Evolutionary conservation across 2,113 vertebrate species (phyloP), one percentile per base, ranked within the genome.

Genomic region (Toxostoma redivivum): DNA sequence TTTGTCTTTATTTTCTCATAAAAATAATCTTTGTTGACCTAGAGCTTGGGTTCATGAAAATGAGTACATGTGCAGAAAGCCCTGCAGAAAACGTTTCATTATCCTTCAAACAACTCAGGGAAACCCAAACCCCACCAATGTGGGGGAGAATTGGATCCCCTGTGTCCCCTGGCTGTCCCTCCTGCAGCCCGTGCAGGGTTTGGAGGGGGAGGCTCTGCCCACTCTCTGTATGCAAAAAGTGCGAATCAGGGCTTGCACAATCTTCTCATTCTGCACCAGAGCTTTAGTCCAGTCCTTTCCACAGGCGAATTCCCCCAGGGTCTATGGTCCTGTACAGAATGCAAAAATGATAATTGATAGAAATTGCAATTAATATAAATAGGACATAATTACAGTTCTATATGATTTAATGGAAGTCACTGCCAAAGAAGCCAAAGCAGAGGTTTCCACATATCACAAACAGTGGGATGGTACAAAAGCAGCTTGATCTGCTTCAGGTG

Each of bases 381-480:
- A 62, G 35, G 10, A 8, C 14, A 24, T 30, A 53, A 60, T 40
- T 35, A 25, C 30, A 24, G 9, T 72, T 69, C 42, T 12, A 0
- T 57, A 3, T 25, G 22, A 24, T 25, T 51, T 48, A 61, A 31
- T 16, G 12, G 20, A 47, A 71, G 28, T 50, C 30, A 25, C 20
- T 85, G 47, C 42, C 50, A 17, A 23, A 58, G 47, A 82, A 73
- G 44, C 42, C 42, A 15, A 35, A 62, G 40, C 23, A 23, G 53
- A 31, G 5, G 12, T 61, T 83, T 90, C 48, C 19, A 7, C 3
- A 0, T 44, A 4, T 31, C 40, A 9, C 0, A 0, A 53, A 42
- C 16, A 51, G 7, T 23, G 15, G 10, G 27, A 7, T 53, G 53
- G 38, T 57, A 13, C 5, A 19, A 30, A 65, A 56, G 31, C 15